Evolutionary conservation across 1,140 invertebrate genomes (phyloP).

Genomic region (Trachelipus rathkii): DNA sequence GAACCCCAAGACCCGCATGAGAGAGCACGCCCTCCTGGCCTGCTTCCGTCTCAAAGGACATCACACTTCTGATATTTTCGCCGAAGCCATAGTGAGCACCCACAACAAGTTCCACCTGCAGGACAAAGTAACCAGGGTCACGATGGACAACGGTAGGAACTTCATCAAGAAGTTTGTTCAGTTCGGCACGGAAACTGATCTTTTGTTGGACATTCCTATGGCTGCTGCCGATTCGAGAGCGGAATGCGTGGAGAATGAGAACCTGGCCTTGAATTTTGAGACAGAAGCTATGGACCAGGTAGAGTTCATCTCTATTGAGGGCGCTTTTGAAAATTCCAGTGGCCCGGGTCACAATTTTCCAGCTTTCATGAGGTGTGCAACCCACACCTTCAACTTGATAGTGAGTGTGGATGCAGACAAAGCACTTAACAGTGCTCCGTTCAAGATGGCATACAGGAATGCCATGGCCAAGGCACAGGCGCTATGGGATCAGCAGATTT

Average conservation of each 20-base stretch:
- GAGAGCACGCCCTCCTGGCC: slow-evolving; percentile 20
- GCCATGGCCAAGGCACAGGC: slow-evolving; percentile 26
- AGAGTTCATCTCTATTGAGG: slow-evolving; percentile 13
- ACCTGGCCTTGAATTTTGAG: neutral
- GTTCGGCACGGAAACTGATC: neutral
- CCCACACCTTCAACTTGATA: slow-evolving; percentile 29
- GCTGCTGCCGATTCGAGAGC: neutral
- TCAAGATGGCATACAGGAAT: slow-evolving; percentile 25
- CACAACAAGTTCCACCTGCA: slow-evolving; percentile 25
- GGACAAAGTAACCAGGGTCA: slow-evolving; percentile 24
- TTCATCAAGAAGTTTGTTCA: slow-evolving; percentile 20
- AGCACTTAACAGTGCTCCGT: neutral
- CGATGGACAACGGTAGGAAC: slow-evolving; percentile 28
- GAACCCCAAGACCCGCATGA: slow-evolving; percentile 12
- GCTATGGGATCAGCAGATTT: neutral
- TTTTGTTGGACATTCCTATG: neutral
- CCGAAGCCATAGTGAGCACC: slow-evolving; percentile 21
- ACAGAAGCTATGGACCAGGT: slow-evolving; percentile 18
- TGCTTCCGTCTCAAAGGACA: slow-evolving; percentile 17
- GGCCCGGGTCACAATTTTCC: slow-evolving; percentile 24
- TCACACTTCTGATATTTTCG: slow-evolving; percentile 21
- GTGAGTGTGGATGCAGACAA: slow-evolving; percentile 21
- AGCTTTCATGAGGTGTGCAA: slow-evolving; percentile 23
- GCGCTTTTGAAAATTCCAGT: slow-evolving; percentile 14
- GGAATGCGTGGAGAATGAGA: slow-evolving; percentile 8